phyloP scores from a whole-genome alignment of 2,113 vertebrate genomes.

The Heptranchias perlo region DNA sequence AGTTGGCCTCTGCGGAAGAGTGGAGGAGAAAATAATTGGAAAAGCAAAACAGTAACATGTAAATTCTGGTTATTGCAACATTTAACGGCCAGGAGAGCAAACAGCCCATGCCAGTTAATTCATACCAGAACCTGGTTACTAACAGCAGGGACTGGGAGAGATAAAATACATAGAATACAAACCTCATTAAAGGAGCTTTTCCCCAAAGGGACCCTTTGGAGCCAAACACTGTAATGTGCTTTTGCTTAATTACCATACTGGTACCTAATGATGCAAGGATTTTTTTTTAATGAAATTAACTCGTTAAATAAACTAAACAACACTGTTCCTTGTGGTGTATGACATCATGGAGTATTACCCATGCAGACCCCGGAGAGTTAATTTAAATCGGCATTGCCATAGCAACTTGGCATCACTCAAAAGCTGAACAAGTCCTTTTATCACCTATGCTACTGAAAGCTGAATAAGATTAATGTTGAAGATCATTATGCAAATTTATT shows the following conservation, averaged over 20 bases:
- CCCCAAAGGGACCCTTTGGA: neutral
- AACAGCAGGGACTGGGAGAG: neutral
- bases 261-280: neutral
- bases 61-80: neutral
- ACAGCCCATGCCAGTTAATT: neutral
- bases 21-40: neutral
- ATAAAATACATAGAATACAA: neutral
- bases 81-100: neutral
- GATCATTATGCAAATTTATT: slow-evolving; percentile 33
- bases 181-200: neutral
- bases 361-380: neutral
- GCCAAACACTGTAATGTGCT: neutral
- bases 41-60: neutral
- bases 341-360: slow-evolving; percentile 12
- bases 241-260: neutral
- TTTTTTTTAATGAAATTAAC: slow-evolving; percentile 3
- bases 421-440: neutral
- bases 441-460: neutral
- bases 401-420: neutral
- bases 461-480: slow-evolving; percentile 28
- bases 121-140: neutral
- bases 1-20: neutral
- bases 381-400: slow-evolving; percentile 15
- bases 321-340: neutral
- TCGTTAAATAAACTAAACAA: slow-evolving; percentile 30